Base-by-base conservation (phyloP, 2,888 invertebrate species). In the Drosophila hamatofila region DNA sequence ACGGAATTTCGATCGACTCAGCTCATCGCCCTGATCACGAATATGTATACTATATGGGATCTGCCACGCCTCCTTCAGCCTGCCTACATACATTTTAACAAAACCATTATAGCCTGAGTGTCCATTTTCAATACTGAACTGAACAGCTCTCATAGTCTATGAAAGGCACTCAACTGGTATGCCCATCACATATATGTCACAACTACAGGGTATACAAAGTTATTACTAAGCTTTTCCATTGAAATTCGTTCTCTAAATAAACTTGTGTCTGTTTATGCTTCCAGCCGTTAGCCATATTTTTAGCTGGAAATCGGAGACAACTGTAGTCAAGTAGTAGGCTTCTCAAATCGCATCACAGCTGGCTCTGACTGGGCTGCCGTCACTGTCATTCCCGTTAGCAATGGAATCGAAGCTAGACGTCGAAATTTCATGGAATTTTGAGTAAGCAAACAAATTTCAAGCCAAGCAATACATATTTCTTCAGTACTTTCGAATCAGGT, bases 371-470 rank as follows among this genome's bases (percentile, higher is more conserved):
- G 23, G 16, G 2, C 23, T n/a, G 35, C 16, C 25, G 48, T 35
- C 25, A 11, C n/a, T 35, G 33, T 57, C 46, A 46, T 33, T 44
- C 23, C n/a, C 18, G 23, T 12, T 14, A 16, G 42, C 21, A 42
- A 42, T 33, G 56, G 21, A 30, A 56, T 33, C 33, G n/a, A 35
- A 48, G 25, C 16, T 4, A 16, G 6, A 12, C 37, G 37, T 35
- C 27, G 35, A 57, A 37, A 56, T 49, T 37, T 54, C 18, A 21
- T 14, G 18, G n/a, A 42, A 64, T 41, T 27, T 25, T 18, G 25
- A 37, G 9, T 14, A n/a, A 44, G 5, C 52, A 25, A n/a, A 33
- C 3, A 27, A 41, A 33, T 67, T 65, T 30, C 3, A 39, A 27
- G 54, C 5, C 39, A 25, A 16, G 11, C 16, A 5, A 25, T 8